Evolutionary conservation across 2,888 invertebrate genomes (phyloP).

Genomic region (Polyploca ridens): DNA sequence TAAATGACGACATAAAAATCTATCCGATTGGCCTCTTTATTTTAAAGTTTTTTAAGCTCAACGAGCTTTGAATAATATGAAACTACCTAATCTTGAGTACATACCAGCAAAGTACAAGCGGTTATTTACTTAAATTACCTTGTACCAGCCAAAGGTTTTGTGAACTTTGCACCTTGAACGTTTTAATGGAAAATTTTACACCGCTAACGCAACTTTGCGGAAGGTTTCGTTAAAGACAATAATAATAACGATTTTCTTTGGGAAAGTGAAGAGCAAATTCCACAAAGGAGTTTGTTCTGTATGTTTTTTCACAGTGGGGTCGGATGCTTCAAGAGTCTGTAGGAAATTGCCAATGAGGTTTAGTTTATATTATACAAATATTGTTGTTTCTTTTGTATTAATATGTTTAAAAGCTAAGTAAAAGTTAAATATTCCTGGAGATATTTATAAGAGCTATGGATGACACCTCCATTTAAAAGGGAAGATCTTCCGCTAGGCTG

Average conservation of each 20-base stretch:
- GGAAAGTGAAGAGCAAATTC: constrained; percentile 42
- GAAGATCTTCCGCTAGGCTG: too few species aligned
- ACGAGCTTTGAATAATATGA: background rate
- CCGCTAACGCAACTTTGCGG: constrained; percentile 22
- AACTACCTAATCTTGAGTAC: background rate
- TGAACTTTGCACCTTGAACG: constrained; percentile 33
- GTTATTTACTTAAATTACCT: constrained; percentile 10
- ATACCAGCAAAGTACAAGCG: background rate
- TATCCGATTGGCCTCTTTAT: background rate
- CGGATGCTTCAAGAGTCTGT: constrained; percentile 40
- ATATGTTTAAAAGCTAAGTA: background rate
- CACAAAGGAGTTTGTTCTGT: constrained; percentile 41
- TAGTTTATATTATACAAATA: constrained; percentile 35
- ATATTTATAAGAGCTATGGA: too few species aligned
- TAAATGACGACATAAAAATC: background rate
- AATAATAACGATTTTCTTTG: constrained; percentile 45
- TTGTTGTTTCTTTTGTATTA: constrained; percentile 12
- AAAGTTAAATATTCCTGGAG: too few species aligned
- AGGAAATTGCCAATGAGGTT: constrained; percentile 49
- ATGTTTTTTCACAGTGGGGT: constrained; percentile 43
- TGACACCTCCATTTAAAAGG: too few species aligned
- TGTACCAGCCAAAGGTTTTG: constrained; percentile 26
- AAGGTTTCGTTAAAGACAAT: constrained; percentile 31
- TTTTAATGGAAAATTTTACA: constrained; percentile 29
- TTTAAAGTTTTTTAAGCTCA: background rate